phyloP scores from a whole-genome alignment of 2,888 invertebrate species.

The Arrhopalites spinosus region DNA sequence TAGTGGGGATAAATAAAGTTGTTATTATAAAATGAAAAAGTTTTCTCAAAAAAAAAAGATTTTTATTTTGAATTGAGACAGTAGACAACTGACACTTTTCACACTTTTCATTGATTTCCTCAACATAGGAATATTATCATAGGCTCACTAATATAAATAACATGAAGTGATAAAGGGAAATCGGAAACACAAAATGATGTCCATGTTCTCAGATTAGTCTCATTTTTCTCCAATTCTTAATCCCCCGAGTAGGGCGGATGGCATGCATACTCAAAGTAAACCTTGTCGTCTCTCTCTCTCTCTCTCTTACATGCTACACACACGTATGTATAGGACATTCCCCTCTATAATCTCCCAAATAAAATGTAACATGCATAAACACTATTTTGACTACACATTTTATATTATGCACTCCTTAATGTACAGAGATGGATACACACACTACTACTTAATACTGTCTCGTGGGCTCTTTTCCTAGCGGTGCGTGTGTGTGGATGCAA shows the following conservation, averaged over 20 bases:
- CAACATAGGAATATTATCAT: background rate
- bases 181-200: conserved; percentile 28
- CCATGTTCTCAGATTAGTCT: conserved; percentile 40
- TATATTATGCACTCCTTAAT: background rate
- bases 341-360: too few relatives aligned
- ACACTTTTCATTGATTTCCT: conserved; percentile 29
- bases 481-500: background rate
- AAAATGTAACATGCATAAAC: background rate
- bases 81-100: conserved; percentile 35
- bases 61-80: background rate
- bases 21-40: background rate
- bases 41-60: background rate
- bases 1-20: too few relatives aligned
- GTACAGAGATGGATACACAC: background rate
- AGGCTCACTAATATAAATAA: too few relatives aligned
- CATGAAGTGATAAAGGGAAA: conserved; percentile 21
- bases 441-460: too few relatives aligned
- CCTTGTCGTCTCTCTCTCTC: background rate
- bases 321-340: too few relatives aligned
- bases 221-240: conserved; percentile 36
- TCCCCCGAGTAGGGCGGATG: conserved; percentile 23
- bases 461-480: too few relatives aligned
- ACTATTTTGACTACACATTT: background rate
- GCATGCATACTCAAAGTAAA: conserved; percentile 26
- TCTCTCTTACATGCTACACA: background rate